Conservation (phyloP, 2,797 vertebrate genomes). For the Cynodonichthys magdalenae region DNA sequence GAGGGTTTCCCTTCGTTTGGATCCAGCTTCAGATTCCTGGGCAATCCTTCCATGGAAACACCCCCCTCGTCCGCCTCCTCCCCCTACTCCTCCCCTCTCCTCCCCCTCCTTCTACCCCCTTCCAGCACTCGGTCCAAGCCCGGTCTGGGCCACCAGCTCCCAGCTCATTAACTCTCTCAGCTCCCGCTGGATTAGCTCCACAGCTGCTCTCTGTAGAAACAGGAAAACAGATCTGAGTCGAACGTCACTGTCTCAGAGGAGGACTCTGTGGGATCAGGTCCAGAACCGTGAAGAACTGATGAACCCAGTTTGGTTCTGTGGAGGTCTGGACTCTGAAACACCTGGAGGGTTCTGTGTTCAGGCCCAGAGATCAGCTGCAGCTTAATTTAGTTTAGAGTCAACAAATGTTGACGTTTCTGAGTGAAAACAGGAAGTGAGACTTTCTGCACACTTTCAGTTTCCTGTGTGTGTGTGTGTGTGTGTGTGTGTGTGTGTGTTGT, state of each 20-base stretch:
- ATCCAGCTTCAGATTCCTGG: constrained; percentile 83
- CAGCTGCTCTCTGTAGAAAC: constrained; percentile 43
- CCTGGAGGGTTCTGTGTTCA: no score
- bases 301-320: neutral
- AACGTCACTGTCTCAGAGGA: constrained; percentile 14
- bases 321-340: neutral
- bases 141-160: constrained; percentile 44
- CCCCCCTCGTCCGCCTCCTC: no score
- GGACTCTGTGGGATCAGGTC: constrained; percentile 3
- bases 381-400: no score
- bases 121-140: constrained; percentile 52
- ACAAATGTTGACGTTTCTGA: no score
- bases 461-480: constrained; percentile 43
- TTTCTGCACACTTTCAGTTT: constrained; percentile 30
- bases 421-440: neutral
- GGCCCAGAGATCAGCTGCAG: no score
- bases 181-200: constrained; percentile 23
- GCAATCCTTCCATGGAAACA: constrained; percentile 85
- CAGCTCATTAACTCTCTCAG: constrained; percentile 46
- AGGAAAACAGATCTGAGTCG: constrained; percentile 31
- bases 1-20: constrained; percentile 87
- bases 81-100: no score
- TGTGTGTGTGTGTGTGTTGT: constrained; percentile 43
- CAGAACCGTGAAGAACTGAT: neutral
- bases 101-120: constrained; percentile 54